Conservation (phyloP, 2,888 invertebrate genomes). For the Mythimna lalbum region DNA sequence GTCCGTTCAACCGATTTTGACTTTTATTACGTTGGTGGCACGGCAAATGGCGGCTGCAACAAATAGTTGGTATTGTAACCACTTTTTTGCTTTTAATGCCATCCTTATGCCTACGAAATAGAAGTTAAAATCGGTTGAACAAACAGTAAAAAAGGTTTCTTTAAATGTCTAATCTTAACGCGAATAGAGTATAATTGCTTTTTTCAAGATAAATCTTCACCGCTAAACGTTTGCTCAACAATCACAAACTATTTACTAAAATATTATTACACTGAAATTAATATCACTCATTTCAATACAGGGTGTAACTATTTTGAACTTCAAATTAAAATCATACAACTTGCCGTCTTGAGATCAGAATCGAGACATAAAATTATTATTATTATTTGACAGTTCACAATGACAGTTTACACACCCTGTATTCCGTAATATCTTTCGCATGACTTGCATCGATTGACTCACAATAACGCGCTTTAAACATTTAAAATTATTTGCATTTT, state of each 20-base stretch:
- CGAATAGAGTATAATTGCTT: too few species aligned
- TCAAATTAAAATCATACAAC: background rate
- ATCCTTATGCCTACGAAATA: too few species aligned
- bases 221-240: background rate
- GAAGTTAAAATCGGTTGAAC: too few species aligned
- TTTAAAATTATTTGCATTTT: background rate
- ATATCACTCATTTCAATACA: slow-evolving; percentile 31
- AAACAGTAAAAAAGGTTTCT: too few species aligned
- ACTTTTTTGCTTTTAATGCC: too few species aligned
- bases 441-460: background rate
- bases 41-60: too few species aligned
- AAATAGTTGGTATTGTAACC: too few species aligned
- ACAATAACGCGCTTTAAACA: background rate
- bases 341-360: slow-evolving; percentile 15
- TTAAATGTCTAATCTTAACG: too few species aligned
- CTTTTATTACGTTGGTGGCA: too few species aligned
- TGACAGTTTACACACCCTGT: slow-evolving; percentile 29
- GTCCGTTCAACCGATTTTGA: too few species aligned
- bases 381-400: slow-evolving; percentile 14
- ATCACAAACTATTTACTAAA: slow-evolving; percentile 4
- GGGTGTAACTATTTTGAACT: slow-evolving; percentile 13
- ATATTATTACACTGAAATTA: slow-evolving; percentile 13
- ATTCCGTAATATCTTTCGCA: slow-evolving; percentile 17
- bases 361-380: background rate
- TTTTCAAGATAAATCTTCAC: background rate